These are phyloP conservation scores for Metopolophium dirhodum DNA, from an alignment of 1,140 invertebrate species.

Conservation along the genomic window DNA sequence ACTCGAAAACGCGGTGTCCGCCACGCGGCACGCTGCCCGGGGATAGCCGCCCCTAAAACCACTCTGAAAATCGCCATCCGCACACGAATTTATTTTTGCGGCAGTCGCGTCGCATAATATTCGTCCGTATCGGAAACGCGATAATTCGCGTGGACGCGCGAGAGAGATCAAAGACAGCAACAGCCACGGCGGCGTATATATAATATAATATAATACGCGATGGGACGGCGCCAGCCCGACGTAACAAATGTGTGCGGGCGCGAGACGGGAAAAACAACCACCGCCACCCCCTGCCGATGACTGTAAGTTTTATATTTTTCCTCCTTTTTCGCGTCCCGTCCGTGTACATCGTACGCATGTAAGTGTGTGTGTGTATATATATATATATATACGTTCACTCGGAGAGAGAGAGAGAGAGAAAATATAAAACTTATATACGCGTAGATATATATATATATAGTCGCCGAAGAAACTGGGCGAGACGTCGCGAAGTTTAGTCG, in stretches of 20 bases:
- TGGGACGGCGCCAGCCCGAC: slow-evolving; percentile 40
- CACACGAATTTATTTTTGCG: neutral
- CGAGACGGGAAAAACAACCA: slow-evolving; percentile 23
- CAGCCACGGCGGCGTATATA: slow-evolving; percentile 6
- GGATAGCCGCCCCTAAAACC: neutral
- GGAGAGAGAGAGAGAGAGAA: neutral
- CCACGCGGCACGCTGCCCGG: too few relatives aligned
- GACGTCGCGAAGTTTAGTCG: neutral
- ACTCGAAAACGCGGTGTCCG: neutral
- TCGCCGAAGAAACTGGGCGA: neutral
- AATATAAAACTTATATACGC: slow-evolving; percentile 6
- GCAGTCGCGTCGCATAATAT: slow-evolving; percentile 29
- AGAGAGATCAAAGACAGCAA: slow-evolving; percentile 32
- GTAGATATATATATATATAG: neutral
- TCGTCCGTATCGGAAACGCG: slow-evolving; percentile 41
- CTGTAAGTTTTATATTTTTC: neutral
- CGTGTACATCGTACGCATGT: neutral
- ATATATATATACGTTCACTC: too few relatives aligned
- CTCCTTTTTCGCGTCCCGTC: neutral
- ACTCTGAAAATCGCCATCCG: neutral
- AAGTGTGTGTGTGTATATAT: neutral
- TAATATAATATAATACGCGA: neutral
- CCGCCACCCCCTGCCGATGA: neutral
- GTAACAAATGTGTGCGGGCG: neutral
- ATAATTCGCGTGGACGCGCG: slow-evolving; percentile 50